Evolutionary conservation across 2,797 vertebrate genomes (phyloP).

Genomic region (Dendrocincla fuliginosa): DNA sequence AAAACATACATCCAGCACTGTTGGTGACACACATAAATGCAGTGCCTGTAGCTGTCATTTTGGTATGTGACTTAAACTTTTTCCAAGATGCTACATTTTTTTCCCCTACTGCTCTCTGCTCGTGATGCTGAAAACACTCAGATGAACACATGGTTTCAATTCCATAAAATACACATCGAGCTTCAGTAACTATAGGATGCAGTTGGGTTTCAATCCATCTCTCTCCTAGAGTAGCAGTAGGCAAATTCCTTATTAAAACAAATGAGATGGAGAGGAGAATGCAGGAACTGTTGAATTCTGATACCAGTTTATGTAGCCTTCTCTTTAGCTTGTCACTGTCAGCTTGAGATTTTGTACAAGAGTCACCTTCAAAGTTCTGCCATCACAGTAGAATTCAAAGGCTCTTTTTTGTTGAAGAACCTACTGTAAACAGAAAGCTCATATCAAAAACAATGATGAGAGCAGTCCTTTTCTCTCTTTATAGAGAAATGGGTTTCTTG

Average conservation of each 20-base stretch:
- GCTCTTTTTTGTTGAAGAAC: slow-evolving; percentile 65
- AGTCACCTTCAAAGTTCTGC: slow-evolving; percentile 66
- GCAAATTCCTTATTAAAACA: not conserved
- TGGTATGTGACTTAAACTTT: not conserved
- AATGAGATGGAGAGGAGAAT: not conserved
- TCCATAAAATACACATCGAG: not conserved
- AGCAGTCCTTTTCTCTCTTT: not conserved
- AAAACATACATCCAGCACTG: not conserved
- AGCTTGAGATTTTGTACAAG: slow-evolving; percentile 64
- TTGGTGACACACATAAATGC: not conserved
- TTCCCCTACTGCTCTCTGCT: not conserved
- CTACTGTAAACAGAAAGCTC: slow-evolving; percentile 67
- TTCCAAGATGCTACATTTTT: not conserved
- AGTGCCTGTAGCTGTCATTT: not conserved
- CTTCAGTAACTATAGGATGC: not conserved
- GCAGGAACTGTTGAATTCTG: not conserved
- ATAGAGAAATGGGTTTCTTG: not conserved
- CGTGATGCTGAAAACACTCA: not conserved
- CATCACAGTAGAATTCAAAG: slow-evolving; percentile 66
- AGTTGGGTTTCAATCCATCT: not conserved
- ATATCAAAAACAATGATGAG: not conserved
- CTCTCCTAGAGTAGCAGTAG: not conserved
- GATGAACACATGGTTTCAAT: not conserved
- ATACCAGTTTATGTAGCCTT: slow-evolving; percentile 74
- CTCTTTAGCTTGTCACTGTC: slow-evolving; percentile 58